Evolutionary conservation across 2,888 invertebrate genomes (phyloP), one percentile per base, ranked within the genome.

Genomic region (Orchestes rusci): DNA sequence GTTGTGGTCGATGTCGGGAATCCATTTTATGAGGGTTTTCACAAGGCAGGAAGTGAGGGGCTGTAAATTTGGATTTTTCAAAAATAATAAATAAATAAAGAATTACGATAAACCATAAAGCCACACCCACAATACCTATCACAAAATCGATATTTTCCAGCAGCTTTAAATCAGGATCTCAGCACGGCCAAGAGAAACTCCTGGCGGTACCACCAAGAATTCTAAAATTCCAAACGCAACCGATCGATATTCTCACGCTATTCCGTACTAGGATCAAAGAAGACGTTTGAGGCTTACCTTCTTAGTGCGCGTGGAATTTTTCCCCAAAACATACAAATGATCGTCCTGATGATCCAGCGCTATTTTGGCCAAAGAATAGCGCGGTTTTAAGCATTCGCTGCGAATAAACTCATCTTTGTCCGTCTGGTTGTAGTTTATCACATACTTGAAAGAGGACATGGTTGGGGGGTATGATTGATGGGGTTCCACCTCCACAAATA

Each of bases 1-100:
- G 39, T 59, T 61, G 41, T 60, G 57, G 13, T 52, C 56, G 1
- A 62, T 53, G 39, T 63, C 62, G 1, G 63, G 63, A 29, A 62
- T 51, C 63, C 63, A 63, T 39, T 58, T 57, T 10, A 63, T 54
- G 34, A 58, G 40, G 4, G 58, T 58, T 37, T 59, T 55, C n/a
- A 61, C 60, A 13, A 60, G 42, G 37, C 61, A 61, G 4, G 45
- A 45, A 23, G 54, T 23, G 5, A 5, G 23, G 23, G 23, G 10
- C n/a, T n/a, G n/a, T n/a, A n/a, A n/a, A n/a, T n/a, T n/a, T n/a
- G n/a, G n/a, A n/a, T n/a, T n/a, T n/a, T n/a, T n/a, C n/a, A n/a
- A n/a, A n/a, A n/a, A n/a, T n/a, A n/a, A n/a, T n/a, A n/a, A n/a
- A n/a, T n/a, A n/a, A n/a, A n/a, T n/a, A n/a, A n/a, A n/a, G n/a